Base-by-base conservation (phyloP, 2,797 vertebrate genomes). In the Acrossocheilus wenchowensis region DNA sequence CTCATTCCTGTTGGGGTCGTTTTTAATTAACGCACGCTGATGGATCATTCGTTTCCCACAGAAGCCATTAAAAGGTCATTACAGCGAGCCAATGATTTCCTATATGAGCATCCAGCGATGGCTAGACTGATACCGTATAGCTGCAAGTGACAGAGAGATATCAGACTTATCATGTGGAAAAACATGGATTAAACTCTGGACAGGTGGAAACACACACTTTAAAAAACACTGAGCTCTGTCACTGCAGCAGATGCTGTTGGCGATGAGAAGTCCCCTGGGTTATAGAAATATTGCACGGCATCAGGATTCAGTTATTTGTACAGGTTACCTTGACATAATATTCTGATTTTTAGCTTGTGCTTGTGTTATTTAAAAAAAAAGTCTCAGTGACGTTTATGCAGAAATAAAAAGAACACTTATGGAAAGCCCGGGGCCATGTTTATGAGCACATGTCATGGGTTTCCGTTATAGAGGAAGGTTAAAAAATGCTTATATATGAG, bases 21-120 rank as follows among this genome's bases (percentile, higher is more conserved):
- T 87, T 89, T 87, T 91, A 91, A 91, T 90, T 91, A 91, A 89
- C 74, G 43, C 50, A 54, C 43, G 45, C 84, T 91, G 90, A 90
- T 91, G 85, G 87, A 87, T 89, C 62, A 88, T 88, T 84, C 54
- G 64, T 85, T 85, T 83, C 71, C 71, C 81, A 81, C 78, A 86
- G 88, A 89, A 80, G 72, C 60, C 81, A 90, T 90, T 90, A 84
- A 78, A 89, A 86, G 78, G 81, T 81, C 86, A 90, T 90, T 90
- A 90, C 86, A 82, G 60, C 1, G 26, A 84, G 69, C 54, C 48
- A 92, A 87, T 85, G 74, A 89, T 89, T 89, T 90, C 87, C 83
- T 84, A 87, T 89, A 84, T 21, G 75, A 79, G 54, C 52, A 78
- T 62, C 26, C 52, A 74, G 73, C 6, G 87, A 84, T 89, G 80